Base-by-base conservation (phyloP, 1,140 invertebrate genomes). In the Diabrotica undecimpunctata region DNA sequence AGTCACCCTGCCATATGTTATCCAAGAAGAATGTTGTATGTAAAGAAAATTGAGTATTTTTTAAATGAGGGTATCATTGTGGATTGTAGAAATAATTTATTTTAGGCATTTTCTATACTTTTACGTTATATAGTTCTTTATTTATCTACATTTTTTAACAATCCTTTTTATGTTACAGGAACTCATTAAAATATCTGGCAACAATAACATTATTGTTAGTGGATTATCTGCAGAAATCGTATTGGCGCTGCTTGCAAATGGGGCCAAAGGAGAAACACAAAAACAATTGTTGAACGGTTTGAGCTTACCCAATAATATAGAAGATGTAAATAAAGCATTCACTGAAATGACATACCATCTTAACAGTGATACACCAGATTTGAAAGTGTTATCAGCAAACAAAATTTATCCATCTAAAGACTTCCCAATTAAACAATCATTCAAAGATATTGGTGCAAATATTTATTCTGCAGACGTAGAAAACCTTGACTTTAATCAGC, bases 401-500 rank as follows among this genome's bases (percentile, higher is more conserved):
- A 70, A 70, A 62, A 10, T 70, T 13, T 70, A 56, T 37, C 8
- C 61, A n/a, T 58, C 25, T 7, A 37, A 66, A 36, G 12, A 50
- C 8, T 66, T 68, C 25, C 10, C 36, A 41, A 64, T 70, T 25
- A 13, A 54, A 25, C 36, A 64, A 2, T 9, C 11, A 10, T 70
- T 68, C 58, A 60, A 68, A 41, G 61, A 66, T 0, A 52, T 76
- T 50, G 79, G 85, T 25, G 14, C 1, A 25, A 25, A 4, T 25
- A 25, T 4, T 25, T 59, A 59, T 59, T 12, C 78, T 55, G 81
- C 84, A 0, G 79, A 81, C 35, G 76, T 83, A 7, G 74, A 84
- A 62, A 77, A 76, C 46, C 68, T 88, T 0, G 77, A 88, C 76
- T 89, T 88, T 46, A 78, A 66, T 52, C 61, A 70, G 36, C 70